These are phyloP conservation scores for Tragelaphus scriptus DNA, from an alignment of 2,113 vertebrate species.

Conservation along the genomic window DNA sequence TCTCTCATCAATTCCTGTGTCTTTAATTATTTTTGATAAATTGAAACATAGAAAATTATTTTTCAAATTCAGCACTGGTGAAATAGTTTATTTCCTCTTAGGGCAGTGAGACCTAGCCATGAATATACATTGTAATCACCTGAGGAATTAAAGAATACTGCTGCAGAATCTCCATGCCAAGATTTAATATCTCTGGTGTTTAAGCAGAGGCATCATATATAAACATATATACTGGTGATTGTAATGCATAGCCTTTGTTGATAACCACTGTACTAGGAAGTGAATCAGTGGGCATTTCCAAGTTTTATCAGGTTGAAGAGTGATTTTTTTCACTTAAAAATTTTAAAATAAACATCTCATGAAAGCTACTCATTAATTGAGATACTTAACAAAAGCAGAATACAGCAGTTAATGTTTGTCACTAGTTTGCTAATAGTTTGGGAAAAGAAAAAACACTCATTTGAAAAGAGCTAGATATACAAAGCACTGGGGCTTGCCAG, in stretches of 20 bases:
- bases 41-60: background rate
- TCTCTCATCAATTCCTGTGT: background rate
- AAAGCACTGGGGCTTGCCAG: background rate
- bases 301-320: background rate
- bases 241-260: background rate
- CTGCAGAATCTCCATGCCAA: background rate
- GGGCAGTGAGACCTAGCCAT: background rate
- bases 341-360: background rate
- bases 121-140: background rate
- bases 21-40: background rate
- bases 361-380: background rate
- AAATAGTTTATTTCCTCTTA: conserved; percentile 2
- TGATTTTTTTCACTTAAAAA: background rate
- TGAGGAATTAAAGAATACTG: background rate
- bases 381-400: background rate
- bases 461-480: background rate
- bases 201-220: background rate
- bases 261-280: background rate
- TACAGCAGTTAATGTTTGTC: background rate
- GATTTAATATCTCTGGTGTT: background rate
- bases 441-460: background rate
- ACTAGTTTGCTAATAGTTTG: background rate
- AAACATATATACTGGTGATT: background rate
- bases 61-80: background rate
- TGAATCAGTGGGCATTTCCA: background rate